A percentile compares a stretch with the other conserved stretches of the same genome.
Evolutionary conservation across 1,140 invertebrate species (phyloP).

Genomic region (Pygmarrhopalites habei): DNA sequence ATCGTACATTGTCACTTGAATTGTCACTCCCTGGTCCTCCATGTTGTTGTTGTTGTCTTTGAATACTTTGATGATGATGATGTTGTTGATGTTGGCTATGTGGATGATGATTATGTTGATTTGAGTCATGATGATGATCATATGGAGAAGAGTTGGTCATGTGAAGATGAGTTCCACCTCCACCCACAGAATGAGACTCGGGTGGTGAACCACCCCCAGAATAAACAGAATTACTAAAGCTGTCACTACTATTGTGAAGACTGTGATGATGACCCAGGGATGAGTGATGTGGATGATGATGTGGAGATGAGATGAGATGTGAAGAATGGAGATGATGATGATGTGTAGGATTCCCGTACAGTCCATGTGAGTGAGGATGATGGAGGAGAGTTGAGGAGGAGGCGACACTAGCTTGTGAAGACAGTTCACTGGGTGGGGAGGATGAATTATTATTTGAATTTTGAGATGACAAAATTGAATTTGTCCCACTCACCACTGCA

Average conservation of each 20-base stretch:
- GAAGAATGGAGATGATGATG: conserved; percentile 1
- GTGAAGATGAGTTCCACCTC: background rate
- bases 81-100: background rate
- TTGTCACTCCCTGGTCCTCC: background rate
- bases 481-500: background rate
- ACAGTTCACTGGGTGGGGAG: conserved; percentile 7
- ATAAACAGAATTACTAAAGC: background rate
- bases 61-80: conserved; percentile 4
- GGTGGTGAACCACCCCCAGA: background rate
- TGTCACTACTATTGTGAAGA: conserved; percentile 6
- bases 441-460: conserved; percentile 3
- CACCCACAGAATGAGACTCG: background rate
- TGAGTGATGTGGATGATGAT: background rate
- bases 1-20: background rate
- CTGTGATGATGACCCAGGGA: conserved; percentile 3
- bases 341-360: background rate
- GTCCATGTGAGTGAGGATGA: conserved; percentile 13
- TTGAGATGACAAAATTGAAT: conserved; percentile 2
- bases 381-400: conserved; percentile 10
- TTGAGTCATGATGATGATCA: background rate
- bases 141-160: background rate
- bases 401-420: background rate
- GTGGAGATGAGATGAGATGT: background rate
- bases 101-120: background rate
- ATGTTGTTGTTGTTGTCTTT: background rate